Percentiles rank a stretch among this genome's conserved stretches.
These are phyloP conservation scores for Lasioglossum zephyrum DNA, from an alignment of 2,888 invertebrate genomes.

Conservation along the genomic window DNA sequence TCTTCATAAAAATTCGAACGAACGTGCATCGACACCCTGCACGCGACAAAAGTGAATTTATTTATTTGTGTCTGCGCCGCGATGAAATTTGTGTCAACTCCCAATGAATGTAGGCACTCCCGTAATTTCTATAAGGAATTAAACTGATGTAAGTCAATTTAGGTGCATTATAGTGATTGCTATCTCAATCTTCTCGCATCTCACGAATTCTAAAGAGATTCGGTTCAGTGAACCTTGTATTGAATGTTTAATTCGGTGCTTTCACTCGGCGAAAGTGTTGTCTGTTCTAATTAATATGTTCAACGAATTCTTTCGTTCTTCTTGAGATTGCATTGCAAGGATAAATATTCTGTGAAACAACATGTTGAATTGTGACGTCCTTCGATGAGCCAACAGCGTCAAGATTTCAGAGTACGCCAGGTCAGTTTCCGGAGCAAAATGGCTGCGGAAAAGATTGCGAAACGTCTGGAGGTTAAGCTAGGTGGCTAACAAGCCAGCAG, in stretches of 20 bases:
- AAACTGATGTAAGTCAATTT: constrained; percentile 3
- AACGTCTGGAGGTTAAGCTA: not conserved
- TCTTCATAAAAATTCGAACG: too few relatives aligned
- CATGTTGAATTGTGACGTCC: not conserved
- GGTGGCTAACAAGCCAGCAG: not conserved
- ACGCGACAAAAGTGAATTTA: not conserved
- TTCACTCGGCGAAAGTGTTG: not conserved
- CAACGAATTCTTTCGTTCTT: not conserved
- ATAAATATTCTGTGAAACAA: not conserved
- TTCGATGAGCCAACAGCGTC: not conserved
- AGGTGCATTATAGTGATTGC: constrained; percentile 1
- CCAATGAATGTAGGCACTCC: not conserved
- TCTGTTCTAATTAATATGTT: not conserved
- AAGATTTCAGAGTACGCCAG: not conserved
- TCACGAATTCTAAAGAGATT: constrained; percentile 5
- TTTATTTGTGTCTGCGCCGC: not conserved
- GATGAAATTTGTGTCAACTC: constrained; percentile 2
- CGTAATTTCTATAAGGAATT: constrained; percentile 9
- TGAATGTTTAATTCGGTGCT: not conserved
- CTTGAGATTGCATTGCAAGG: too few relatives aligned
- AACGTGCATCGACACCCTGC: not conserved
- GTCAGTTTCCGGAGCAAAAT: not conserved
- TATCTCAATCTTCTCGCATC: not conserved
- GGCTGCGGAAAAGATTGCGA: not conserved
- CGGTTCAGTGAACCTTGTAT: not conserved